Conservation (phyloP, 2,888 invertebrate species). For the Apamea crenata region DNA sequence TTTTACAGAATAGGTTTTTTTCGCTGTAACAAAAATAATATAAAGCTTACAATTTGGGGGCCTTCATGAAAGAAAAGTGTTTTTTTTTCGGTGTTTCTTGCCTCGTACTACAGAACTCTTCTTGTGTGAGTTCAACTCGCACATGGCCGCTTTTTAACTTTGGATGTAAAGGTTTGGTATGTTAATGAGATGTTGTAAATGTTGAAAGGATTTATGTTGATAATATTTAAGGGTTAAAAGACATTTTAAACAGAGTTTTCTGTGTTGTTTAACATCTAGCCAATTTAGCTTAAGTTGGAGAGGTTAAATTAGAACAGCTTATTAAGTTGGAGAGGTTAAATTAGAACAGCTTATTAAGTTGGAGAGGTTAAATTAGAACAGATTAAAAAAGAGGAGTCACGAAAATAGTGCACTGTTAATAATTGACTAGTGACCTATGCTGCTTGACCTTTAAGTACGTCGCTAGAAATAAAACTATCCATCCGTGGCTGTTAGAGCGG, state of each 20-base stretch:
- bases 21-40: neutral
- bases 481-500: neutral
- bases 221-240: slow-evolving; percentile 5
- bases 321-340: neutral
- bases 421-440: neutral
- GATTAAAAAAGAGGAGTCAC: neutral
- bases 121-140: neutral
- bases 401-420: slow-evolving; percentile 6
- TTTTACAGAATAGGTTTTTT: neutral
- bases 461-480: neutral
- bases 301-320: neutral
- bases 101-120: neutral
- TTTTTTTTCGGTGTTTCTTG: neutral
- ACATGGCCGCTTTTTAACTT: slow-evolving; percentile 7
- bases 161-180: slow-evolving; percentile 45
- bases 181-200: slow-evolving; percentile 51
- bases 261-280: neutral
- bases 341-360: neutral
- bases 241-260: slow-evolving; percentile 2
- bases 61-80: too few species aligned
- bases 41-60: too few species aligned
- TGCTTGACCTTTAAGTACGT: neutral
- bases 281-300: neutral
- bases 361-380: neutral
- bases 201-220: slow-evolving; percentile 34